phyloP scores from a whole-genome alignment of 1,140 invertebrate species.

The Andricus grossulariae region DNA sequence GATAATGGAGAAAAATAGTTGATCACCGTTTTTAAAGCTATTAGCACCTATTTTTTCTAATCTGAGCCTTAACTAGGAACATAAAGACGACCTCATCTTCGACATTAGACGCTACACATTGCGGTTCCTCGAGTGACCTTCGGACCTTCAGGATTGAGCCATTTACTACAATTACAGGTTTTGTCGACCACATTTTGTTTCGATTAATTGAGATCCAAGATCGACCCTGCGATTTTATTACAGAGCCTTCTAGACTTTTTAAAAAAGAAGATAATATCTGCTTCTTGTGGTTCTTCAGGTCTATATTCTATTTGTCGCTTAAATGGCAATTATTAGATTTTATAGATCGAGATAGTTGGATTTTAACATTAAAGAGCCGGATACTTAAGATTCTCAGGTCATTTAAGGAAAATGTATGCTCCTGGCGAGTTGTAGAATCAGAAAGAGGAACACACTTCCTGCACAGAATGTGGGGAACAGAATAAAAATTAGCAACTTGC shows the following conservation, averaged over 20 bases:
- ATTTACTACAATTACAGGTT: slow-evolving; percentile 5
- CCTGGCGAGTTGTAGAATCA: slow-evolving; percentile 20
- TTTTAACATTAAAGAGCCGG: no score
- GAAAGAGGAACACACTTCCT: slow-evolving; percentile 11
- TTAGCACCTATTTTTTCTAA: neutral
- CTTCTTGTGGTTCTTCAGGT: no score
- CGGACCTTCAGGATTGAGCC: neutral
- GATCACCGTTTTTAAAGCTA: neutral
- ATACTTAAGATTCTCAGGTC: no score
- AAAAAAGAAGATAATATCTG: no score
- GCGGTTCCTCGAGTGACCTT: slow-evolving; percentile 4
- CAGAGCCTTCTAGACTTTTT: neutral
- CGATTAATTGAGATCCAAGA: neutral
- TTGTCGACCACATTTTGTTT: neutral
- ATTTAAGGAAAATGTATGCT: neutral
- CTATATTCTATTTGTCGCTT: no score
- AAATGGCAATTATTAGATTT: no score
- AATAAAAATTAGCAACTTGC: slow-evolving; percentile 12
- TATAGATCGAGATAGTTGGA: no score
- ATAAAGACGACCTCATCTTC: neutral
- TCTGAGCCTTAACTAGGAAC: neutral
- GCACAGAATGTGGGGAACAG: neutral
- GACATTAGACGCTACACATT: neutral
- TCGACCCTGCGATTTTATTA: neutral
- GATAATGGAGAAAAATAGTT: neutral